phyloP scores from a whole-genome alignment of 2,888 invertebrate genomes.

The Pemphredon lugubris region DNA sequence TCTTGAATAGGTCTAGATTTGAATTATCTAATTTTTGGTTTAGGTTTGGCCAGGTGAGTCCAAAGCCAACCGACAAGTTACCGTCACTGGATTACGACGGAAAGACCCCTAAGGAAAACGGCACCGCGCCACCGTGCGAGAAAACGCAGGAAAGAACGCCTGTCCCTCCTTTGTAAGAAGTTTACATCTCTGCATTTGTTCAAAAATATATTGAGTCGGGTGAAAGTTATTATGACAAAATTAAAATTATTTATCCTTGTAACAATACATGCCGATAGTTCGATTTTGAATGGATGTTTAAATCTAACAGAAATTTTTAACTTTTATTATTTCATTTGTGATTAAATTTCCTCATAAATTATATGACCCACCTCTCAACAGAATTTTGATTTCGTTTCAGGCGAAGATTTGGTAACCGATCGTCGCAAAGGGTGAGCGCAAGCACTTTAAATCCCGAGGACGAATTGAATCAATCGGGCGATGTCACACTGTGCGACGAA shows the following conservation, averaged over 20 bases:
- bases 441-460: slow-evolving; percentile 53
- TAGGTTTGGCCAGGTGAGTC: slow-evolving; percentile 76
- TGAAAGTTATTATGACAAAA: too few species aligned
- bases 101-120: slow-evolving; percentile 58
- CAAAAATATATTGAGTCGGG: too few species aligned
- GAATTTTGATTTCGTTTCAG: slow-evolving; percentile 48
- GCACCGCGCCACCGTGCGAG: slow-evolving; percentile 52
- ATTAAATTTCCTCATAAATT: too few species aligned
- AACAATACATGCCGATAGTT: background rate
- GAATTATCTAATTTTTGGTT: slow-evolving; percentile 11
- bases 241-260: too few species aligned
- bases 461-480: slow-evolving; percentile 53
- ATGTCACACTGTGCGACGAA: slow-evolving; percentile 69
- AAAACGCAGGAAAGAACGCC: slow-evolving; percentile 67
- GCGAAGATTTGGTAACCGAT: slow-evolving; percentile 70
- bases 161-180: slow-evolving; percentile 69
- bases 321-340: too few species aligned
- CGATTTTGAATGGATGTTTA: too few species aligned
- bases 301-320: too few species aligned
- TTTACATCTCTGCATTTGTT: background rate
- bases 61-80: slow-evolving; percentile 71
- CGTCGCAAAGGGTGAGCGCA: slow-evolving; percentile 69
- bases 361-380: background rate
- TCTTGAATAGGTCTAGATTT: too few species aligned
- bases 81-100: slow-evolving; percentile 70